Evolutionary conservation across 2,888 invertebrate genomes (phyloP), one percentile per base, ranked within the genome.

Genomic region (Junonia oenone): DNA sequence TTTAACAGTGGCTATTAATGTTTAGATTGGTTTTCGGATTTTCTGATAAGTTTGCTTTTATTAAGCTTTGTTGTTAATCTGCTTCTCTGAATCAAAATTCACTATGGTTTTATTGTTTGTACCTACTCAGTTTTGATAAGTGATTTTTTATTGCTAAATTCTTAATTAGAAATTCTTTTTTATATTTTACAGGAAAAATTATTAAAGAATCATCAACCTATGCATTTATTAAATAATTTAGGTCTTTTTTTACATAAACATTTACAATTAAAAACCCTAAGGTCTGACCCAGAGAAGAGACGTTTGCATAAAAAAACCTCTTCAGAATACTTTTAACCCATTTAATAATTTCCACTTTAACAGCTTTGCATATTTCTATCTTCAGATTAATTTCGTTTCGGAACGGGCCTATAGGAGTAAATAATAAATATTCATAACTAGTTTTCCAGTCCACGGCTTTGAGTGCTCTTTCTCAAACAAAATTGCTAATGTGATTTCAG

Each of bases 361-460:
- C 50, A 56, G 56, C 52, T 63, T 61, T 61, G 58, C 59, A 63
- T 63, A 63, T 61, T 61, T 54, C 56, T 56, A 50, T 59, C 51
- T 45, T 40, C 38, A 37, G 53, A 55, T 55, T 57, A 61, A 61
- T 57, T 61, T 62, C 22, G 56, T 57, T 60, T 51, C 55, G 52
- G 60, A 52, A 45, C 52, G 50, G 51, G 61, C 65, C 63, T 59
- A 61, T 59, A 61, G 57, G 62, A 62, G 61, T 63, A 64, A 63
- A 65, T 63, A 65, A 67, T 68, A 63, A 68, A 68, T 68, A 68
- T 68, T 68, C 64, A 68, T 66, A 63, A 59, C 65, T 63, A 62
- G 62, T 66, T 64, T 62, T 62, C 63, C 66, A 59, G 62, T 48
- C 53, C 53, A 50, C 49, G 27, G 60, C 59, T 61, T 51, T 51